A percentile compares a stretch with the other conserved stretches of the same genome.
These are phyloP conservation scores for Dasyurus viverrinus DNA, from an alignment of 2,113 vertebrate genomes.

Conservation along the genomic window DNA sequence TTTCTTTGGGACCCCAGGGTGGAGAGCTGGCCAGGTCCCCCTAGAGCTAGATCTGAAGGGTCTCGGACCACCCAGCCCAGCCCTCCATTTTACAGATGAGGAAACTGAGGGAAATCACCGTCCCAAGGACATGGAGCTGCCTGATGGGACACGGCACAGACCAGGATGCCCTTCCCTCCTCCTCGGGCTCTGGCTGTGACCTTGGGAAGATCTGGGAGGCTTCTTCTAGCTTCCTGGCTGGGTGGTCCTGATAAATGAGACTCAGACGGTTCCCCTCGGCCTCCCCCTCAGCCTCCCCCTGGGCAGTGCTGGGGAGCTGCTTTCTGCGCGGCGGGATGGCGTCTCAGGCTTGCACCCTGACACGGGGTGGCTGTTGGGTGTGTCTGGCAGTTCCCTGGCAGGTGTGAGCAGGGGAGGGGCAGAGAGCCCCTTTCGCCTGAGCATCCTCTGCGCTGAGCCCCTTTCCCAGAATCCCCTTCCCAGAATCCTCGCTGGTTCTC, in stretches of 20 bases:
- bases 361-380: neutral
- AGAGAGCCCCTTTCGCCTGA: neutral
- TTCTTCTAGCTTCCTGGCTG: too few species aligned
- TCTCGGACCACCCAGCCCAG: too few species aligned
- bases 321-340: neutral
- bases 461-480: too few species aligned
- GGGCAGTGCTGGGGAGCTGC: rapidly evolving
- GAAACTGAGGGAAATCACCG: too few species aligned
- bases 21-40: neutral
- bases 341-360: too few species aligned
- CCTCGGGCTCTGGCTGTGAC: too few species aligned
- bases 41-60: too few species aligned
- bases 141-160: too few species aligned
- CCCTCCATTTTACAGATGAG: too few species aligned
- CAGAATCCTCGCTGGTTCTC: neutral
- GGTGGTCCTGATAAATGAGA: neutral
- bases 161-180: too few species aligned
- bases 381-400: neutral
- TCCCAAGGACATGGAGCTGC: too few species aligned
- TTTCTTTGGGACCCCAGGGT: neutral
- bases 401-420: neutral
- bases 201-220: too few species aligned
- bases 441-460: neutral
- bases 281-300: neutral
- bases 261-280: neutral